Percentiles rank a stretch among this genome's conserved stretches.
phyloP scores from a whole-genome alignment of 1,140 invertebrate species.

The Ceratosolen solmsi region DNA sequence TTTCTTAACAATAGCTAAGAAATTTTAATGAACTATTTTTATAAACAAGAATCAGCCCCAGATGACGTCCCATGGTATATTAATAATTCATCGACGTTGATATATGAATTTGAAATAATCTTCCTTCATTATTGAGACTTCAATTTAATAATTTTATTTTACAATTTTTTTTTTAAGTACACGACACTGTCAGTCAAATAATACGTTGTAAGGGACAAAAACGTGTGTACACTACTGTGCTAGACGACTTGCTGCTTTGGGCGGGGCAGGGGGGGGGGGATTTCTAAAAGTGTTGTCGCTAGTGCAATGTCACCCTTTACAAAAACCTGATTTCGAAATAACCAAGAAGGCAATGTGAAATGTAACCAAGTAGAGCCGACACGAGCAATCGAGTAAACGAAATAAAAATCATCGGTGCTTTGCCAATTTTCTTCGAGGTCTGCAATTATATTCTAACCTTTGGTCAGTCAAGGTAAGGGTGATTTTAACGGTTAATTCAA shows the following conservation, averaged over 20 bases:
- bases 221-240: no score
- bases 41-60: no score
- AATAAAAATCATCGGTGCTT: conserved; percentile 31
- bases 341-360: background rate
- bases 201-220: no score
- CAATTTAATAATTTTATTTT: no score
- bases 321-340: conserved; percentile 15
- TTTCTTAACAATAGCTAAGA: background rate
- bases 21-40: background rate
- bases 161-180: no score
- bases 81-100: no score
- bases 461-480: conserved; percentile 52
- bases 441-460: conserved; percentile 48
- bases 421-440: conserved; percentile 40
- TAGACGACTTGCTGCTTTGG: no score
- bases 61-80: no score
- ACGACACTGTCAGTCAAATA: no score
- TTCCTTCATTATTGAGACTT: no score
- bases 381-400: background rate
- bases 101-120: no score
- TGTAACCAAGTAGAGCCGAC: conserved; percentile 14
- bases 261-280: no score
- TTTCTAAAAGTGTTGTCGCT: conserved; percentile 8
- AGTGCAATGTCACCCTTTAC: background rate
- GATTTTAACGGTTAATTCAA: conserved; percentile 43